Evolutionary conservation across 2,797 vertebrate species (phyloP).

Genomic region (Aeoliscus strigatus): DNA sequence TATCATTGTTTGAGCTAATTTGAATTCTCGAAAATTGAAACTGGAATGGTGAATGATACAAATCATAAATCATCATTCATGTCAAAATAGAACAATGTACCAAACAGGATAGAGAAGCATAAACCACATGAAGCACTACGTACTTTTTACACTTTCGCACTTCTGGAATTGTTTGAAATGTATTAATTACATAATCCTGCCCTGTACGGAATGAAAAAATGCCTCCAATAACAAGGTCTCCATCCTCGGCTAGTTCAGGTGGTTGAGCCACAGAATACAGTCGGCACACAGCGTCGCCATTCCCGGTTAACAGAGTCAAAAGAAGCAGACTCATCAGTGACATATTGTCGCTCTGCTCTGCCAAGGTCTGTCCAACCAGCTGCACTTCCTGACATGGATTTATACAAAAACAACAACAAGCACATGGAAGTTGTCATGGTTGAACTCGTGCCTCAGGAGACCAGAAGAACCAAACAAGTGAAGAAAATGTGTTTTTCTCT

Average conservation of each 20-base stretch:
- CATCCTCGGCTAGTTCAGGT: conserved; percentile 67
- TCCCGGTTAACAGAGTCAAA: conserved; percentile 33
- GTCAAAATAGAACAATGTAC: conserved; percentile 4
- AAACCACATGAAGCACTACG: conserved; percentile 24
- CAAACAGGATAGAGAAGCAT: background rate
- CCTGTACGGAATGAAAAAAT: conserved; percentile 76
- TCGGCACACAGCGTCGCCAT: conserved; percentile 50
- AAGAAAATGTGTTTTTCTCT: conserved; percentile 4
- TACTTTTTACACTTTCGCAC: conserved; percentile 70
- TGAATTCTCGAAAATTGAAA: conserved; percentile 76
- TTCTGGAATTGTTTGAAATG: conserved; percentile 64
- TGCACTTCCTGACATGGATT: conserved; percentile 13
- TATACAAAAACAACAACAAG: conserved; percentile 38
- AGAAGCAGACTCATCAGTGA: conserved; percentile 44
- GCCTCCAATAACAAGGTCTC: conserved; percentile 73
- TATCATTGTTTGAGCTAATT: conserved; percentile 74
- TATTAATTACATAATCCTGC: conserved; percentile 57
- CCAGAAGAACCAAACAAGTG: conserved; percentile 19
- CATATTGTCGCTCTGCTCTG: conserved; percentile 44
- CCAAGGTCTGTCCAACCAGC: conserved; percentile 7
- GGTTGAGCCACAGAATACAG: conserved; percentile 37
- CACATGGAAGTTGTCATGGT: conserved; percentile 17
- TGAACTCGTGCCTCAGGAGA: conserved; percentile 29
- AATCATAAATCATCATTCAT: background rate
- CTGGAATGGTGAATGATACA: conserved; percentile 40